Base-by-base conservation (phyloP, 1,140 invertebrate genomes). In the Zaprionus ghesquierei region DNA sequence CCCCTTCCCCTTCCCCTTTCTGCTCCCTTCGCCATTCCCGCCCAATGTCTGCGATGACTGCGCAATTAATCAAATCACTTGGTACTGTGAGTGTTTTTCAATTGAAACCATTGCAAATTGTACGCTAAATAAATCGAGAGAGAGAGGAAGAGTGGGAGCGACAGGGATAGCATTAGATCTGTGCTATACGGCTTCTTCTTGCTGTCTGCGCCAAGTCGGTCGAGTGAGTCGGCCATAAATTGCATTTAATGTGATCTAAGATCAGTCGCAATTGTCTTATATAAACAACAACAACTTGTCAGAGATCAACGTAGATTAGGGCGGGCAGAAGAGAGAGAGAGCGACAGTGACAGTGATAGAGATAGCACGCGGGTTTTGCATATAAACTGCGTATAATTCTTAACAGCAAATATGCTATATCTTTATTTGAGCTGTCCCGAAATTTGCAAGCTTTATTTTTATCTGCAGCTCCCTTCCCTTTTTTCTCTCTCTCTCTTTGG, bases 21-120 rank as follows among this genome's bases (percentile, higher is more conserved):
- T n/a, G 33, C 33, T 35, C 2, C 18, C 12, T 2, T 20, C 20
- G 0, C 10, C 6, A 5, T 18, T 18, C n/a, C n/a, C 23, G 15
- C 27, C 27, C 29, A 62, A 62, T 62, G 10, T 23, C 9, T 22
- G 33, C 65, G 33, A 61, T 69, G 50, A 64, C 65, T 77, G 58
- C 59, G 33, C 75, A 79, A 87, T 79, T 86, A 86, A 81, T 87
- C 59, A 81, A 69, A 85, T 80, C 69, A 63, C 62, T 82, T 72
- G 75, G 75, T 33, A 65, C 41, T 31, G 31, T 6, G 35, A 68
- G 55, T 51, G 55, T 69, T 64, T 60, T 76, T 55, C 79, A 84
- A 82, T 84, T 81, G 73, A 66, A 72, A 27, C 33, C 77, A 56
- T 29, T 41, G 41, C 69, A 71, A 72, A 68, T 78, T 66, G 60